These are phyloP conservation scores for Podarcis muralis DNA, from an alignment of 2,113 vertebrate genomes.

Conservation along the genomic window DNA sequence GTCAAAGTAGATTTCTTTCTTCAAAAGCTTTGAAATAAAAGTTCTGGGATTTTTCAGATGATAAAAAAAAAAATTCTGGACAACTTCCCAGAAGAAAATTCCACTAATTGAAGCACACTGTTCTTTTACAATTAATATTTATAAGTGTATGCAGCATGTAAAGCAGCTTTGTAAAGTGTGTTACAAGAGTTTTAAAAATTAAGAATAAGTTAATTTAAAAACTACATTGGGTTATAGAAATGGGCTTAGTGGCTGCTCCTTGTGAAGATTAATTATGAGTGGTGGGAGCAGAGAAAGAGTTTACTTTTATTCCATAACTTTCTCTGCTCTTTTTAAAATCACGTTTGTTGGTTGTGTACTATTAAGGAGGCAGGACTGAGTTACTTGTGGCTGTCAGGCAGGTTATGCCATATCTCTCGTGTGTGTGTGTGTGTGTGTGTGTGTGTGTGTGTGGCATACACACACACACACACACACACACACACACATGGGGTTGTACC, in stretches of 20 bases:
- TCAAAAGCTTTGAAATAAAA: neutral
- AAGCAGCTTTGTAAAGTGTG: conserved; percentile 24
- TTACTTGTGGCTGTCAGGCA: neutral
- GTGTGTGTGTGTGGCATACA: too few species aligned
- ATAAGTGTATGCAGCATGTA: conserved; percentile 7
- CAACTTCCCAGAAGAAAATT: neutral
- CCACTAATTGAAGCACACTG: conserved; percentile 2
- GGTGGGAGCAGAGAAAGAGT: too few species aligned
- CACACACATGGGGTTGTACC: too few species aligned
- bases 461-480: too few species aligned
- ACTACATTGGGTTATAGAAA: rapidly evolving
- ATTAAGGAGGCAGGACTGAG: neutral
- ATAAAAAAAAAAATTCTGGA: neutral
- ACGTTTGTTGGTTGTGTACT: too few species aligned
- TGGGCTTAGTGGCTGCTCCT: conserved; percentile 24
- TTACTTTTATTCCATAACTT: too few species aligned
- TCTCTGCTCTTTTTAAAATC: too few species aligned
- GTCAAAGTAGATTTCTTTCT: neutral
- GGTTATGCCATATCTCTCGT: too few species aligned
- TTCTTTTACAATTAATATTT: conserved; percentile 31
- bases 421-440: too few species aligned
- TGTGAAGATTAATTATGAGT: neutral
- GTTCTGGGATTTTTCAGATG: neutral
- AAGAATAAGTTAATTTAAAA: conserved; percentile 13
- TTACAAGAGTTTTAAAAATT: conserved; percentile 15